These are phyloP conservation scores for Crotophaga sulcirostris DNA, from an alignment of 2,113 vertebrate genomes.

Conservation along the genomic window DNA sequence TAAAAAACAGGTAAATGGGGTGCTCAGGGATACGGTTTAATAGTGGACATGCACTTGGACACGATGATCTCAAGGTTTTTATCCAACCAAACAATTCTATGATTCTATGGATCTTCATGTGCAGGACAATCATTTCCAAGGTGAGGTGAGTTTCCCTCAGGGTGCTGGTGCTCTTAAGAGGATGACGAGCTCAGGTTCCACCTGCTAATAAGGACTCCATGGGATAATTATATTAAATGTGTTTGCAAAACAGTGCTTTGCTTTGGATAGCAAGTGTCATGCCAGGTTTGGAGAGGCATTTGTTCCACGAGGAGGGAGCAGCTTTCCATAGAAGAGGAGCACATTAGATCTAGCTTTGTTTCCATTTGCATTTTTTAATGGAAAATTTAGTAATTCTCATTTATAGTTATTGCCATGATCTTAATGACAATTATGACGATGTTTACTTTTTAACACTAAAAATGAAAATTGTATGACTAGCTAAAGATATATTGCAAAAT, in stretches of 20 bases:
- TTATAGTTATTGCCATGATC: background rate
- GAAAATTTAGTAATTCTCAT: background rate
- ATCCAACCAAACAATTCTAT: too few relatives aligned
- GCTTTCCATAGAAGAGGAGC: background rate
- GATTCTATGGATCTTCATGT: too few relatives aligned
- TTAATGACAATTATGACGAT: background rate
- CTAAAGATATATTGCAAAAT: background rate
- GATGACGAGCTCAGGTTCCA: background rate
- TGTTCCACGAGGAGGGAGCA: background rate
- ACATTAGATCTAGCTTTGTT: background rate
- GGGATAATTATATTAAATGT: background rate
- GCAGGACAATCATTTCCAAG: background rate
- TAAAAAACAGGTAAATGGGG: too few relatives aligned
- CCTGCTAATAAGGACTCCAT: background rate
- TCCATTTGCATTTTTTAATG: background rate
- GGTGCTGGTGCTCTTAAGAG: background rate
- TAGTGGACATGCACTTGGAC: too few relatives aligned
- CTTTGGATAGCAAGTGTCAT: background rate
- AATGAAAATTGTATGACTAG: background rate
- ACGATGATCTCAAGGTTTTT: too few relatives aligned
- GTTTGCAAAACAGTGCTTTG: background rate
- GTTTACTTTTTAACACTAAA: background rate
- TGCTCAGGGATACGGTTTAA: too few relatives aligned
- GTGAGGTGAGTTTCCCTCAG: background rate
- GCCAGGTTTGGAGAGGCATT: background rate